Evolutionary conservation across 2,113 vertebrate species (phyloP).

Genomic region (Corythornis cristatus): DNA sequence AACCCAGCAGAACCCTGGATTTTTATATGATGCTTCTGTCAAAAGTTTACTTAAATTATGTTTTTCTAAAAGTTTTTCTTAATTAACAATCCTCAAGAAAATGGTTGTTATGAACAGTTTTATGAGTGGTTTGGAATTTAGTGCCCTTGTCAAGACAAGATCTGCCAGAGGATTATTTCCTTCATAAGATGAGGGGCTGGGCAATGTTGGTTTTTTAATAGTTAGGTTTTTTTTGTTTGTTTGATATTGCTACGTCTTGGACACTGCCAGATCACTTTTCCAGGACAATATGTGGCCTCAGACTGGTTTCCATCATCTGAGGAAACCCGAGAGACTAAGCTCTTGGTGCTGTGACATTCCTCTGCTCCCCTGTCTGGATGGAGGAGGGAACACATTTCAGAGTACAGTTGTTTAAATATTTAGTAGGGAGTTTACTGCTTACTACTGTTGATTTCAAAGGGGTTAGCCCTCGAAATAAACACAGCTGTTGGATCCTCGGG

Average conservation of each 20-base stretch:
- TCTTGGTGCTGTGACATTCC: not conserved
- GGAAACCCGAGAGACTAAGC: not conserved
- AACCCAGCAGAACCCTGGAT: not conserved
- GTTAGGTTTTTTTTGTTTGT: not conserved
- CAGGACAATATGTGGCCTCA: not conserved
- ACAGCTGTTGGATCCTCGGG: not conserved
- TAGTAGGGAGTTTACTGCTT: not conserved
- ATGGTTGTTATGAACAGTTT: not conserved
- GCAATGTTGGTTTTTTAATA: not conserved
- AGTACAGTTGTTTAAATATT: not conserved
- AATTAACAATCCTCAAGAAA: not conserved
- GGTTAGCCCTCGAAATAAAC: constrained; percentile 11
- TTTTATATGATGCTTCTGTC: not conserved
- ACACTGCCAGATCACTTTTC: not conserved
- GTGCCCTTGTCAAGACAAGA: not conserved
- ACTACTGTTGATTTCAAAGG: constrained; percentile 32
- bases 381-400: not conserved
- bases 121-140: not conserved
- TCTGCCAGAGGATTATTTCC: not conserved
- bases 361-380: not conserved
- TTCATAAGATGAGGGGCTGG: not conserved
- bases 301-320: not conserved
- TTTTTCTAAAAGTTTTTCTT: not conserved
- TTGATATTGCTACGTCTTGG: not conserved
- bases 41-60: not conserved